These are phyloP conservation scores for Mya arenaria DNA, from an alignment of 1,140 invertebrate species.

Conservation along the genomic window DNA sequence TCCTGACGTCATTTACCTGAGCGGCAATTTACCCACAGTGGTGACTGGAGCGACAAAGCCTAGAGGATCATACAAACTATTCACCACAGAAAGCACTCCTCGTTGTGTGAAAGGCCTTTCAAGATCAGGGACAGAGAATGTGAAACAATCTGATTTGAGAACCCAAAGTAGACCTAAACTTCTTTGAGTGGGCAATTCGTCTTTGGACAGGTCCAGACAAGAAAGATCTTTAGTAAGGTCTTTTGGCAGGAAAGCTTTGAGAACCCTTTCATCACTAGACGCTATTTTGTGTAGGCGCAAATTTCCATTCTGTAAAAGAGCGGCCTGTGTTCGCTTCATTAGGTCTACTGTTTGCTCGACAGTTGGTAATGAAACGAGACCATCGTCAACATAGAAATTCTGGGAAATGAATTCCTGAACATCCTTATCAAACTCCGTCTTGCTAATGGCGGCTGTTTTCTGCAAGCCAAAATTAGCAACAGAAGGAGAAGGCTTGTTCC, in stretches of 20 bases:
- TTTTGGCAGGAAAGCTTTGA: conserved; percentile 32
- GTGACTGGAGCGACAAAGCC: conserved; percentile 57
- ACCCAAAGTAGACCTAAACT: conserved; percentile 49
- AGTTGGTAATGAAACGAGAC: conserved; percentile 16
- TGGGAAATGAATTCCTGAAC: conserved; percentile 15
- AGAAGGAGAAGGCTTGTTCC: conserved; percentile 28
- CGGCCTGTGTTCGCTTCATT: conserved; percentile 21
- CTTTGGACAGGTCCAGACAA: conserved; percentile 15
- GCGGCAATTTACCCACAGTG: conserved; percentile 52
- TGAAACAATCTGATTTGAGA: conserved; percentile 44
- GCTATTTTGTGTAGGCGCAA: conserved; percentile 51
- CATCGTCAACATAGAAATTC: conserved; percentile 57
- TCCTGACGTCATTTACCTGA: conserved; percentile 59
- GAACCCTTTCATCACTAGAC: conserved; percentile 26
- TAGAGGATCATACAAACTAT: conserved; percentile 56
- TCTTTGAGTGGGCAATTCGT: conserved; percentile 21
- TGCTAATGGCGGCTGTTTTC: conserved; percentile 4
- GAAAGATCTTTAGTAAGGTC: conserved; percentile 21
- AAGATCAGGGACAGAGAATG: conserved; percentile 15
- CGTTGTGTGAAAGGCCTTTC: conserved; percentile 49
- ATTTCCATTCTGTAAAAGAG: not conserved
- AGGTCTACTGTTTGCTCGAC: not conserved
- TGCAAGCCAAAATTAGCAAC: conserved; percentile 19
- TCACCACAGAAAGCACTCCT: conserved; percentile 56
- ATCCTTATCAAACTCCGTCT: not conserved